Percentiles rank a stretch among this genome's conserved stretches.
phyloP scores from a whole-genome alignment of 2,113 vertebrate species.

The Peromyscus leucopus region DNA sequence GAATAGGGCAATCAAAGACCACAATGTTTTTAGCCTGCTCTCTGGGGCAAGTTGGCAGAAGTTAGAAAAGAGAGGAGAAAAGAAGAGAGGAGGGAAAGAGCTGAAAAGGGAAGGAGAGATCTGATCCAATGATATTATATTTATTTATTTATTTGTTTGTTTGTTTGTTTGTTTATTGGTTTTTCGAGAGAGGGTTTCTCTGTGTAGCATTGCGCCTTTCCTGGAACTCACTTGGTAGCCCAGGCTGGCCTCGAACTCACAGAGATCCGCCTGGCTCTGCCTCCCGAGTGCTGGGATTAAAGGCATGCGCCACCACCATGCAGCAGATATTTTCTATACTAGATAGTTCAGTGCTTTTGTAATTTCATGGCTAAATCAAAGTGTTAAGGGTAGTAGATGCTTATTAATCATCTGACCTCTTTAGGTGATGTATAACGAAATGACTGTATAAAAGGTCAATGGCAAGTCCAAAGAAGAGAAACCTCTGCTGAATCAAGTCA shows the following conservation, averaged over 20 bases:
- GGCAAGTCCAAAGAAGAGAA: neutral
- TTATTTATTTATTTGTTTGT: too few species aligned
- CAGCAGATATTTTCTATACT: neutral
- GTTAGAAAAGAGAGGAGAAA: neutral
- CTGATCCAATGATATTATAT: neutral
- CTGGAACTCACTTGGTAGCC: too few species aligned
- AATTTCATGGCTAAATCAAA: slow-evolving; percentile 34
- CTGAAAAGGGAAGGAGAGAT: neutral
- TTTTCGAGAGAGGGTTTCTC: too few species aligned
- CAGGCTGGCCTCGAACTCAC: too few species aligned
- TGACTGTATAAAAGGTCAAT: slow-evolving; percentile 2
- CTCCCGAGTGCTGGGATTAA: too few species aligned
- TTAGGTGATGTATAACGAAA: slow-evolving; percentile 14
- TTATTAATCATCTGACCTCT: neutral
- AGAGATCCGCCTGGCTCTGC: too few species aligned
- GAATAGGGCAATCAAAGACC: neutral
- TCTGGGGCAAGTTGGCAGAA: neutral
- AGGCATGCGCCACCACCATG: too few species aligned
- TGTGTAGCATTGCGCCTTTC: too few species aligned
- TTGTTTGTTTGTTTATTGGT: too few species aligned
- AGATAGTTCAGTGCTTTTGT: neutral
- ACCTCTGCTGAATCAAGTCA: neutral
- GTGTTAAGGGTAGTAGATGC: neutral
- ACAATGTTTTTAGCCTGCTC: neutral
- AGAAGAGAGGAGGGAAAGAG: neutral